Evolutionary conservation across 2,797 vertebrate genomes (phyloP), one percentile per base, ranked within the genome.

Genomic region (Cuniculus paca): DNA sequence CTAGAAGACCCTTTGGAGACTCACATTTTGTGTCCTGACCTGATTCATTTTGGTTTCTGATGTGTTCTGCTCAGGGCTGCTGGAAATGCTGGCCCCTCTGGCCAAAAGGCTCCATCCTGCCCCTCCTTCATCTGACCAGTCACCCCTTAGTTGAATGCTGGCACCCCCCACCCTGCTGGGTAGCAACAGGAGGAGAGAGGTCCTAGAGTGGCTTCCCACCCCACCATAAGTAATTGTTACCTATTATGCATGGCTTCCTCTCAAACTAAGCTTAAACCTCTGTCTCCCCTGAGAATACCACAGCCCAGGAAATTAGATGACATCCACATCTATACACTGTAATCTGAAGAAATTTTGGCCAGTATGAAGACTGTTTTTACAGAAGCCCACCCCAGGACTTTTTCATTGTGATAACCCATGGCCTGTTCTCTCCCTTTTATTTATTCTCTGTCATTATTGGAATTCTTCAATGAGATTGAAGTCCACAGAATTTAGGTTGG

Each of bases 91-190:
- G n/a, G 3, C 20, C 60, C 48, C 39, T 54, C 3, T 39, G 50
- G 42, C 45, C 63, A 90, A 36, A 82, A 20, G 42, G 16, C 50
- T 42, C 34, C 16, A 65, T 19, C 12, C 28, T 48, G 6, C 10
- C 26, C n/a, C 13, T 58, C 70, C 13, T 56, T 39, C 36, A 0
- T 9, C 26, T 56, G 75, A 50, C 39, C 10, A 0, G 4, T n/a
- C 0, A 11, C 17, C 74, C 39, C 45, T 9, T 10, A 1, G 19
- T 0, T 56, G n/a, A 28, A 50, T 86, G 11, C 2, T 0, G 26
- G 45, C 20, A 36, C 17, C 6, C 17, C 65, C 5, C 6, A 58
- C 26, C 58, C 11, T 36, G 20, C 54, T 16, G n/a, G 61, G 13
- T 74, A 93, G 36, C 50, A 80, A n/a, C 12, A 42, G 56, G 28